Percentiles rank a stretch among this genome's conserved stretches.
These are phyloP conservation scores for Staurois parvus DNA, from an alignment of 2,797 vertebrate species.

Conservation along the genomic window DNA sequence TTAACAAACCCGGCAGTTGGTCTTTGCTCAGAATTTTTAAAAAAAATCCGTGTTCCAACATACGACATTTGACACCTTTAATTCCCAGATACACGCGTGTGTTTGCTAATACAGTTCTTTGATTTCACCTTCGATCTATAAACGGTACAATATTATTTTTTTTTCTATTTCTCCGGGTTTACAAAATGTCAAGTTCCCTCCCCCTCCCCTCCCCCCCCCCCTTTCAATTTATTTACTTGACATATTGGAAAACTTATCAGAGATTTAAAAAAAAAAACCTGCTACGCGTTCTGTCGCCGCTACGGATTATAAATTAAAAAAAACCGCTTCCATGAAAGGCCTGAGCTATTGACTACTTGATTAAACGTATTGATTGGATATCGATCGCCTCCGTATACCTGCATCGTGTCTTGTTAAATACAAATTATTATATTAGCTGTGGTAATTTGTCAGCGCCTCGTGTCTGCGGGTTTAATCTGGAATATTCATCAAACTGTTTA, in stretches of 20 bases:
- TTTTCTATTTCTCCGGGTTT: background rate
- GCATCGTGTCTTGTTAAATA: constrained; percentile 26
- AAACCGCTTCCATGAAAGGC: background rate
- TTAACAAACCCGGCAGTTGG: background rate
- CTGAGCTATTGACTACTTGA: constrained; percentile 10
- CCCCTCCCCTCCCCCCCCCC: background rate
- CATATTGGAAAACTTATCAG: constrained; percentile 8
- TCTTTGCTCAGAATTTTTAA: background rate
- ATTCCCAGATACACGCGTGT: background rate
- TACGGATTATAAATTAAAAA: background rate
- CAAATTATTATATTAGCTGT: constrained; percentile 6
- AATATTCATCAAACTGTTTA: background rate
- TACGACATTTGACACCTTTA: background rate
- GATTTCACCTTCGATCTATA: background rate
- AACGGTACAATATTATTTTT: background rate
- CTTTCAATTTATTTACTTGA: background rate
- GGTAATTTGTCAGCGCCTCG: background rate
- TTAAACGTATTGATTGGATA: constrained; percentile 25
- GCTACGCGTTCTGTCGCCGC: background rate
- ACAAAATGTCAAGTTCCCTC: background rate
- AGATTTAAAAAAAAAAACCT: background rate
- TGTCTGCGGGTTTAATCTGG: background rate
- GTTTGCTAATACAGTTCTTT: background rate
- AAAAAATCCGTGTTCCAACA: background rate
- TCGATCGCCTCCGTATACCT: background rate